These are phyloP conservation scores for Orcinus orca DNA, from an alignment of 2,113 vertebrate species.

Conservation along the genomic window DNA sequence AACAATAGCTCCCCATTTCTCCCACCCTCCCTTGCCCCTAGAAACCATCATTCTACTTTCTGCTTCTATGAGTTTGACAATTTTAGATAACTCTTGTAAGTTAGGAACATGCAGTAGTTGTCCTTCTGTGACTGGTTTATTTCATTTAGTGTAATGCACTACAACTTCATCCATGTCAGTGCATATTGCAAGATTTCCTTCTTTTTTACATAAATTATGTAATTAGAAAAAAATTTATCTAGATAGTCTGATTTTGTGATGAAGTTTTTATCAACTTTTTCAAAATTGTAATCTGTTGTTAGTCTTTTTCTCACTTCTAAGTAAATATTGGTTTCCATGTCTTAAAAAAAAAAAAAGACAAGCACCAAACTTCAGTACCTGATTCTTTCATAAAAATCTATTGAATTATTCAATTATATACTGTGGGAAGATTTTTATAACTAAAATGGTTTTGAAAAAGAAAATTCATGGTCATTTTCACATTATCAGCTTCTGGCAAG, in stretches of 20 bases:
- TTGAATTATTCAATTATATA: not conserved
- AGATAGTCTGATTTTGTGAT: not conserved
- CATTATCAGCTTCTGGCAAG: not conserved
- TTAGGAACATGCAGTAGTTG: not conserved
- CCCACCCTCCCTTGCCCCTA: not conserved
- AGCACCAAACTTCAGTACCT: not conserved
- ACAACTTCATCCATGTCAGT: not conserved
- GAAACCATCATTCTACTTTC: not conserved
- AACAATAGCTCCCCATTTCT: not conserved
- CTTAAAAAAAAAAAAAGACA: not conserved
- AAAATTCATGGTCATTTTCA: not conserved
- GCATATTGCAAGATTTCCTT: not conserved
- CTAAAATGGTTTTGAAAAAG: not conserved
- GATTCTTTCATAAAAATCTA: slow-evolving; percentile 1
- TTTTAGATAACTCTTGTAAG: not conserved
- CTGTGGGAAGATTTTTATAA: not conserved
- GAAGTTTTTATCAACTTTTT: not conserved
- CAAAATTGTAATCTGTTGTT: not conserved
- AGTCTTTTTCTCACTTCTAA: not conserved
- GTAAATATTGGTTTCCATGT: not conserved
- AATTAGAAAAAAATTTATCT: not conserved
- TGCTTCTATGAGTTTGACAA: not conserved
- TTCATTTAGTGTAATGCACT: not conserved
- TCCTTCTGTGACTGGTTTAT: not conserved
- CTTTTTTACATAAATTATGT: not conserved